These are phyloP conservation scores for Ctenoplectra terminalis DNA, from an alignment of 1,140 invertebrate species.

Conservation along the genomic window DNA sequence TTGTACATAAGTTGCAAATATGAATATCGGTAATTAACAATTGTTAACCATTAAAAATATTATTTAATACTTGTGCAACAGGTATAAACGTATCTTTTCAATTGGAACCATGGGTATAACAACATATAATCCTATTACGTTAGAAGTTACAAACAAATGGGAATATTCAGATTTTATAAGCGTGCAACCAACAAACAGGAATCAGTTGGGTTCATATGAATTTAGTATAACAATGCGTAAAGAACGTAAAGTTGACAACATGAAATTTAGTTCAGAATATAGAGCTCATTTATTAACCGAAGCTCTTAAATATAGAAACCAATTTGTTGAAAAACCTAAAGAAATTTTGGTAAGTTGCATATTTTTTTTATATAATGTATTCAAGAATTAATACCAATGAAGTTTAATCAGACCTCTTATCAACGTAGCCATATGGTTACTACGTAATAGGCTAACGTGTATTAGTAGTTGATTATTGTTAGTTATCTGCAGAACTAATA, in stretches of 20 bases:
- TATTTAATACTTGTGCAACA: conserved; percentile 74
- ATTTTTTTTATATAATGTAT: conserved; percentile 3
- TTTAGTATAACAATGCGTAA: conserved; percentile 95
- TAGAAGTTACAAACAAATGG: conserved; percentile 99
- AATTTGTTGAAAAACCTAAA: conserved; percentile 91
- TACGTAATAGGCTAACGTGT: neutral
- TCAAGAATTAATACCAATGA: neutral
- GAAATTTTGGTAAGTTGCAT: conserved; percentile 86
- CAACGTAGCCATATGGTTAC: conserved; percentile 46
- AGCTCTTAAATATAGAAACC: conserved; percentile 91
- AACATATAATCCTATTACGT: conserved; percentile 96
- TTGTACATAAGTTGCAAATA: neutral
- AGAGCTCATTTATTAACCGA: conserved; percentile 96
- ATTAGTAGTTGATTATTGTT: neutral
- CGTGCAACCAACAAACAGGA: conserved; percentile 86
- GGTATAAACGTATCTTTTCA: conserved; percentile 98
- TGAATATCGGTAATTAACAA: neutral
- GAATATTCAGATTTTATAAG: conserved; percentile 92
- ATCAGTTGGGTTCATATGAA: conserved; percentile 86
- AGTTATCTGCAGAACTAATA: conserved; percentile 3
- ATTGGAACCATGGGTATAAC: conserved; percentile 97
- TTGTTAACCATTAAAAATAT: neutral
- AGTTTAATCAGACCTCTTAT: conserved; percentile 29
- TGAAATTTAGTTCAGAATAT: conserved; percentile 99
- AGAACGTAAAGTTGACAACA: conserved; percentile 95